These are phyloP conservation scores for Leptosomus discolor DNA, from an alignment of 2,113 vertebrate genomes.

Conservation along the genomic window DNA sequence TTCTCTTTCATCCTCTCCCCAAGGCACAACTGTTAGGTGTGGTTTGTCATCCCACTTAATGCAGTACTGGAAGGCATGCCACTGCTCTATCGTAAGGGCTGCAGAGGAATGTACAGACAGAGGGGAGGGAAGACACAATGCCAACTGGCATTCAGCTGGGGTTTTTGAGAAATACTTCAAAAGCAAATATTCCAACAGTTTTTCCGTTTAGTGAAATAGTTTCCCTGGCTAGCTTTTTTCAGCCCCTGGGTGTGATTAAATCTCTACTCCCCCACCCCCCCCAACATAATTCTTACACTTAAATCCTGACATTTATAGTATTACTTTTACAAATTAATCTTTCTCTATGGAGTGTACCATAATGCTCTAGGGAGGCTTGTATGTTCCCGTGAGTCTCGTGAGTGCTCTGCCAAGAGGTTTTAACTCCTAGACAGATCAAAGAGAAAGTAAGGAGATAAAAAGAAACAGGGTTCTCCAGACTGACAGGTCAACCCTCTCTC, in stretches of 20 bases:
- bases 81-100: background rate
- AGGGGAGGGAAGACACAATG: background rate
- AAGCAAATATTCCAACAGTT: constrained; percentile 2
- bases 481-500: background rate
- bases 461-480: background rate
- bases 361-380: background rate
- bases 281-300: background rate
- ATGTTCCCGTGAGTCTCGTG: background rate
- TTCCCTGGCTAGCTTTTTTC: background rate
- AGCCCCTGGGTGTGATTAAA: background rate
- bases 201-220: background rate
- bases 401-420: background rate
- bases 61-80: background rate
- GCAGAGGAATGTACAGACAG: background rate
- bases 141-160: background rate
- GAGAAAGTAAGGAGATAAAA: background rate
- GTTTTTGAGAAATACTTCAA: constrained; percentile 1
- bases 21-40: background rate
- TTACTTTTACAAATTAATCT: constrained; percentile 24
- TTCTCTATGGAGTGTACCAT: background rate
- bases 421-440: background rate
- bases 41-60: background rate
- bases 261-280: background rate
- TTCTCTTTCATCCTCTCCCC: background rate
- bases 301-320: background rate